Evolutionary conservation across 2,113 vertebrate genomes (phyloP).

Genomic region (Corydoras maculifer): DNA sequence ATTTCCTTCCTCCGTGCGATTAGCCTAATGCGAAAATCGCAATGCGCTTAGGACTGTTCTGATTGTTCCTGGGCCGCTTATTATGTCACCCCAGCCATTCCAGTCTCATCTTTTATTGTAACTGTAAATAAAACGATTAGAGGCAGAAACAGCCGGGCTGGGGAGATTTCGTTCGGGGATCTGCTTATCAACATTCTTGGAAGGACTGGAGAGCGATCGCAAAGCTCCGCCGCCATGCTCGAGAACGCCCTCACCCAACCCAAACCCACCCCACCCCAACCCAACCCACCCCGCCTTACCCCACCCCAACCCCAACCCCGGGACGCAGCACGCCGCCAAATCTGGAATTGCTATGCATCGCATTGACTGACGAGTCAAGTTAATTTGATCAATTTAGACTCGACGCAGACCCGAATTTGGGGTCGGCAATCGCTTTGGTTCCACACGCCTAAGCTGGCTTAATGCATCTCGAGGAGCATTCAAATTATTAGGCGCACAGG

Average conservation of each 20-base stretch:
- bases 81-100: constrained; percentile 73
- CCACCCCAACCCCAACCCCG: constrained; percentile 8
- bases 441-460: constrained; percentile 56
- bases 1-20: constrained; percentile 79
- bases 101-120: constrained; percentile 71
- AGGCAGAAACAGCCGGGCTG: constrained; percentile 64
- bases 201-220: constrained; percentile 63
- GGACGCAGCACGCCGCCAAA: constrained; percentile 62
- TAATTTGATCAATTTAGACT: constrained; percentile 40
- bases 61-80: constrained; percentile 72
- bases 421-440: constrained; percentile 49
- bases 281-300: constrained; percentile 6
- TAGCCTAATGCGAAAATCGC: constrained; percentile 89
- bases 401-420: constrained; percentile 45
- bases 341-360: constrained; percentile 62
- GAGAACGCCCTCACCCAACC: constrained; percentile 16
- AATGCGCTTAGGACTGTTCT: constrained; percentile 72
- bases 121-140: constrained; percentile 80
- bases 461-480: constrained; percentile 53
- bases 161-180: constrained; percentile 69
- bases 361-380: constrained; percentile 58
- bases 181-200: constrained; percentile 74
- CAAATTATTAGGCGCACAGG: constrained; percentile 59
- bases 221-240: constrained; percentile 49
- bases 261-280: too few relatives aligned